Percentiles rank a stretch among this genome's conserved stretches.
Evolutionary conservation across 2,888 invertebrate genomes (phyloP).

Genomic region (Spilarctia lutea): DNA sequence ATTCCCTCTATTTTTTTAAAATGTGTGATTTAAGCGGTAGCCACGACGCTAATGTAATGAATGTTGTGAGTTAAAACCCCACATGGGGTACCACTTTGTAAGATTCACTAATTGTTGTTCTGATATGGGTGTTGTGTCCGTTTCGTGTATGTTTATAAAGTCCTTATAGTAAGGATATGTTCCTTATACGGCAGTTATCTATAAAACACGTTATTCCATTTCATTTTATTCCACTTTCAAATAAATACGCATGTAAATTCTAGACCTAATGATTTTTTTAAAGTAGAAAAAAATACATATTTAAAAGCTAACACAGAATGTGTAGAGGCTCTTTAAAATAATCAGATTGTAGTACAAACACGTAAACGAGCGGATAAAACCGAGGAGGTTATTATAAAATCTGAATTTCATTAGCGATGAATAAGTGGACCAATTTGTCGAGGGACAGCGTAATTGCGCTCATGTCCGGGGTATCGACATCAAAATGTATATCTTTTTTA

Average conservation of each 20-base stretch:
- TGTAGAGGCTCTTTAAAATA: constrained; percentile 60
- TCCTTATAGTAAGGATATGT: no score
- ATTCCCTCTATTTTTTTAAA: no score
- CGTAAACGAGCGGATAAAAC: constrained; percentile 67
- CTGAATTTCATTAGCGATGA: constrained; percentile 76
- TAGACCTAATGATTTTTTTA: constrained; percentile 13
- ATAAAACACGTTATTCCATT: background rate
- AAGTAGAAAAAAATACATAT: constrained; percentile 36
- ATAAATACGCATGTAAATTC: constrained; percentile 32
- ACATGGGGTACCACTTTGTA: no score
- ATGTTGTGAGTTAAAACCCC: no score
- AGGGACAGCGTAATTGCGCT: constrained; percentile 63
- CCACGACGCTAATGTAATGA: no score
- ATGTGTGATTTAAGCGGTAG: no score
- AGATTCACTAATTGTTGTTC: no score
- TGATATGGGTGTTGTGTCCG: no score
- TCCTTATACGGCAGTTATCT: no score
- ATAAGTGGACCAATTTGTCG: constrained; percentile 72
- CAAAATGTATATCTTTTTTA: constrained; percentile 42
- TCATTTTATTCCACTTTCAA: background rate
- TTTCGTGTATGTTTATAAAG: no score
- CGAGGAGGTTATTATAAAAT: constrained; percentile 69
- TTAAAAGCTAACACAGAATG: constrained; percentile 56
- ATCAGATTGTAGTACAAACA: constrained; percentile 66
- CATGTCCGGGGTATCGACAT: constrained; percentile 56